Evolutionary conservation across 2,888 invertebrate species (phyloP).

Genomic region (Sarcophaga variegata): DNA sequence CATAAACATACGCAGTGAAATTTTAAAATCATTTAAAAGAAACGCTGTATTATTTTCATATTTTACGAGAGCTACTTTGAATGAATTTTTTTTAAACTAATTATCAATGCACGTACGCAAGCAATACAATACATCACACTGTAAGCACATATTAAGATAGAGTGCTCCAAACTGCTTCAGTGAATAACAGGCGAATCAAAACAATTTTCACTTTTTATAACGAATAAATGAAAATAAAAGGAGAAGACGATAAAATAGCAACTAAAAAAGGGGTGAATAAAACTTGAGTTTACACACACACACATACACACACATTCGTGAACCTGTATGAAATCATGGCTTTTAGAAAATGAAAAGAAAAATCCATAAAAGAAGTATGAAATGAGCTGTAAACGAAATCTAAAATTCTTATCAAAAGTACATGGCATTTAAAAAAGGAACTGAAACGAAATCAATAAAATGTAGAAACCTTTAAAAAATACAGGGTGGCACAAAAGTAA

Average conservation of each 20-base stretch:
- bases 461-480: too few relatives aligned
- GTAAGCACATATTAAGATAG: not conserved
- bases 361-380: not conserved
- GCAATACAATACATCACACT: not conserved
- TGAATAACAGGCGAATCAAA: slow-evolving; percentile 7
- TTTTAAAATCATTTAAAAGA: not conserved
- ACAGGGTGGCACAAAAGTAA: too few relatives aligned
- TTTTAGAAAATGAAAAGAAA: not conserved
- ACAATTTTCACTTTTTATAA: slow-evolving; percentile 51
- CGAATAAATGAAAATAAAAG: not conserved
- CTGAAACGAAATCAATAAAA: too few relatives aligned
- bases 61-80: too few relatives aligned
- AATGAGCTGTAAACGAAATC: too few relatives aligned
- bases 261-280: slow-evolving; percentile 42
- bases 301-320: not conserved
- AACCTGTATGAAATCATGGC: not conserved
- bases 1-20: not conserved
- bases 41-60: too few relatives aligned
- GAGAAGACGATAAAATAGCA: not conserved
- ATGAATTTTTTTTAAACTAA: not conserved
- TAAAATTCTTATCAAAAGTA: too few relatives aligned
- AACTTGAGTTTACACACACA: slow-evolving; percentile 10
- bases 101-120: not conserved
- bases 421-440: too few relatives aligned
- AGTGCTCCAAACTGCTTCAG: not conserved